These are phyloP conservation scores for Ophioderma brevispina DNA, from an alignment of 35 echinoderm and acorn worm genomes.

Conservation along the genomic window DNA sequence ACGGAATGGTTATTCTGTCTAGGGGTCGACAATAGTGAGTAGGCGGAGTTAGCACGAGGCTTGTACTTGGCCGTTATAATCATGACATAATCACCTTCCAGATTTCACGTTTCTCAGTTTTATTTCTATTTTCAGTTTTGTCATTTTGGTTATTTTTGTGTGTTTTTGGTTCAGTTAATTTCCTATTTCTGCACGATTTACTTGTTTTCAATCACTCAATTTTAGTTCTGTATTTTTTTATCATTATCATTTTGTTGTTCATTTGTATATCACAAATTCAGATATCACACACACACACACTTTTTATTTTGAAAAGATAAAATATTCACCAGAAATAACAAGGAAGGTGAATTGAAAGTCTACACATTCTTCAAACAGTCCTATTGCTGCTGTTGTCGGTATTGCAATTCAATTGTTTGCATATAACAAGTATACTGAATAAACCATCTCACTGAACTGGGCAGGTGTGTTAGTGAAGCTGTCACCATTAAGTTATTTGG, in stretches of 20 bases:
- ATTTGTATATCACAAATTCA: conserved; percentile 11
- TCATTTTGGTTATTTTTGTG: too few species aligned
- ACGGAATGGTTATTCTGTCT: conserved; percentile 72
- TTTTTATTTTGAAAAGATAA: background rate
- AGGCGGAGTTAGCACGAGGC: conserved; percentile 31
- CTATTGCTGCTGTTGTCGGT: too few species aligned
- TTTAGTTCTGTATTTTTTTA: conserved; percentile 12
- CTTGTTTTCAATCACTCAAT: too few species aligned
- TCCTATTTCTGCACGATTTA: too few species aligned
- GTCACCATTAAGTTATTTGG: too few species aligned
- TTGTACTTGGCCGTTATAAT: conserved; percentile 78
- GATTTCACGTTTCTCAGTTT: background rate
- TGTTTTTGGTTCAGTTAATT: too few species aligned
- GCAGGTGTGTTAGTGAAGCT: too few species aligned
- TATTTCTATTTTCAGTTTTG: background rate
- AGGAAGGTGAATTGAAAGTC: conserved; percentile 33
- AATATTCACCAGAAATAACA: background rate
- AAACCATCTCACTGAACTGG: too few species aligned
- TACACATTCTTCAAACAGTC: background rate
- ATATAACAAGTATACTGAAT: too few species aligned
- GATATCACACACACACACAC: too few species aligned
- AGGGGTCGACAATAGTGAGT: conserved; percentile 76
- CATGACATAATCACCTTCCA: conserved; percentile 63
- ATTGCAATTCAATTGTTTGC: too few species aligned
- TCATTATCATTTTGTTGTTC: background rate